Base-by-base conservation (phyloP, 2,888 invertebrate genomes). In the Exephanes ischioxanthus region DNA sequence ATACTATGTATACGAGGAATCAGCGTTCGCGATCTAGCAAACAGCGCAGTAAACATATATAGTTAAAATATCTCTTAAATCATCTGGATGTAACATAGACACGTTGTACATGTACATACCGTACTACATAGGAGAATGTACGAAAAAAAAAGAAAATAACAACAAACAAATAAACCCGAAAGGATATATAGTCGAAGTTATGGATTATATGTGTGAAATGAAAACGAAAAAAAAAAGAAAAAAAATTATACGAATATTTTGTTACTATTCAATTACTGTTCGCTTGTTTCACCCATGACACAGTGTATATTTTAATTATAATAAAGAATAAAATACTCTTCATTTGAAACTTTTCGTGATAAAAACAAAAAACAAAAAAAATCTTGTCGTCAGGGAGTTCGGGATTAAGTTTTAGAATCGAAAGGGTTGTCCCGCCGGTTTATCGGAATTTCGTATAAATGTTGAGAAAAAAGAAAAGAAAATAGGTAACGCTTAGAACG, bases 221-320 rank as follows among this genome's bases (percentile, higher is more conserved):
- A 66, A 76, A 81, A 72, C 53, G 77, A 79, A 75, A 63, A 70
- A 80, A 81, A 81, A 71, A 81, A 91, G 75, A 89, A 81, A 89
- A 81, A 82, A 90, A 90, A 91, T 89, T 88, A 92, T 90, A 92
- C 91, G 91, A 91, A 93, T 94, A 94, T 93, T 94, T 94, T 94
- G 93, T 94, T 94, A 94, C 93, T 91, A 91, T 92, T 93, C 92
- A 48, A 92, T 91, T 94, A 92, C 92, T 93, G 93, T 93, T 93
- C 92, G 93, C 93, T 93, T 93, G 94, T 93, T 93, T 93, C 93
- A 92, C 92, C 93, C 94, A 94, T 94, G 94, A 94, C 93, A 93
- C 93, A 93, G 91, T 94, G 93, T 94, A 94, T 94, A 93, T 94
- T 94, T 94, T 94, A 94, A 93, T 93, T 93, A 93, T 93, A 94